A percentile compares a stretch with the other conserved stretches of the same genome.
Evolutionary conservation across 2,797 vertebrate genomes (phyloP).

Genomic region (Lagodon rhomboides): DNA sequence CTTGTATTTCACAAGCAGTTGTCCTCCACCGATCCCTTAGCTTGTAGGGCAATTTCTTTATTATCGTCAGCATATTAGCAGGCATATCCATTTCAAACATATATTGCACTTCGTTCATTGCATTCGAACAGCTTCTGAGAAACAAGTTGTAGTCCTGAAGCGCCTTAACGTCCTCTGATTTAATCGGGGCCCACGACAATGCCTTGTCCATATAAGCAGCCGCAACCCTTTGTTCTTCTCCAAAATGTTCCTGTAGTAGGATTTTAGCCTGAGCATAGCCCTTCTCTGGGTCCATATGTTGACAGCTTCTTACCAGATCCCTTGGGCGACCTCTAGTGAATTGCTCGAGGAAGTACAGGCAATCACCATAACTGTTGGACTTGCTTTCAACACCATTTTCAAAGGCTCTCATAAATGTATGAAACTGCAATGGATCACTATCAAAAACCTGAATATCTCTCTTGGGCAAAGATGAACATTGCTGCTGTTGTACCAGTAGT

Average conservation of each 20-base stretch:
- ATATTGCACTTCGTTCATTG: neutral
- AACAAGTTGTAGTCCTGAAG: neutral
- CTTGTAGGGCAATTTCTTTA: slow-evolving; percentile 36
- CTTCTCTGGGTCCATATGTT: neutral
- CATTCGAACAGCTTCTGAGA: slow-evolving; percentile 22
- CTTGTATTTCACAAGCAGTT: neutral
- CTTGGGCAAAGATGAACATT: slow-evolving; percentile 17
- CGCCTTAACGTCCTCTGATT: neutral
- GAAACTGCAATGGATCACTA: slow-evolving; percentile 1
- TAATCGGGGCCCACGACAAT: slow-evolving; percentile 7
- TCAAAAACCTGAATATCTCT: slow-evolving; percentile 17
- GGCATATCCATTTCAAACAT: slow-evolving; percentile 26
- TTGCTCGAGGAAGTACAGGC: neutral
- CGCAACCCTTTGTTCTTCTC: too few species aligned
- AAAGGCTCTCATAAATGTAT: slow-evolving; percentile 3
- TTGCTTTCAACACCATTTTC: slow-evolving; percentile 3
- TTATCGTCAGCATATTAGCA: slow-evolving; percentile 35
- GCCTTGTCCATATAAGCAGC: neutral
- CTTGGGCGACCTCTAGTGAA: neutral
- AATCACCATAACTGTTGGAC: neutral
- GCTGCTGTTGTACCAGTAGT: slow-evolving; percentile 23
- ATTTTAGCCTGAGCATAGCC: neutral
- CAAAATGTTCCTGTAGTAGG: neutral
- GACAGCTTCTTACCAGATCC: neutral
- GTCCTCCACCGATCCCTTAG: slow-evolving; percentile 35